Base-by-base conservation (phyloP, 2,113 vertebrate species). In the Argyrosomus japonicus region DNA sequence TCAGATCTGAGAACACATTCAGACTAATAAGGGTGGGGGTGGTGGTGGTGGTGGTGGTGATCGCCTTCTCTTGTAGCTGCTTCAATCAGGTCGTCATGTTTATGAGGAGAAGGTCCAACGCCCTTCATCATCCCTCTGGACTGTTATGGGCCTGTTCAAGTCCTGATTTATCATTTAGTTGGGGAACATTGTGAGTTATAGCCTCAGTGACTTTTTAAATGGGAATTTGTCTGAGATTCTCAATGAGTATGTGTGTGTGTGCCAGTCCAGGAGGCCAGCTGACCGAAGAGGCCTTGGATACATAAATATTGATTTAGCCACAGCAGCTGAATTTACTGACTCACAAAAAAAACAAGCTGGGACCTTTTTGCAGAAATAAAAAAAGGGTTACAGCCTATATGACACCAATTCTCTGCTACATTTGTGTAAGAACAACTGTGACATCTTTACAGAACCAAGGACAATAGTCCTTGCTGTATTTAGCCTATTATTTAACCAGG, bases 281-380 rank as follows among this genome's bases (percentile, higher is more conserved):
- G 76, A 69, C 67, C 57, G 17, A 23, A 63, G 57, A 67, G 75
- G 70, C 85, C 87, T 89, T 78, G 54, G 80, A 83, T 62, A 79
- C 82, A 87, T 77, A 89, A 87, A 85, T 87, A 87, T 87, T 80
- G 88, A 89, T 89, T 83, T 21, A 65, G 79, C 60, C 61, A 15
- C 63, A 56, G 79, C 36, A 57, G 71, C 71, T 80, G 68, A 76
- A 87, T 87, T 82, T 85, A 87, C 63, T 69, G 82, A 84, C 57
- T 83, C 47, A 13, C 72, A 74, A 56, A 83, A 58, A 67, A 56
- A 70, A 75, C n/a, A 78, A 69, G 45, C 56, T 36, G 57, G 71
- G 13, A 68, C 48, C 50, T 63, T 79, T 79, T 68, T 63, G 56
- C n/a, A 74, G 63, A 25, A 81, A 69, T 69, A 53, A 77, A 60